Evolutionary conservation across 2,797 vertebrate species (phyloP).

Genomic region (Sebastes elongatus): DNA sequence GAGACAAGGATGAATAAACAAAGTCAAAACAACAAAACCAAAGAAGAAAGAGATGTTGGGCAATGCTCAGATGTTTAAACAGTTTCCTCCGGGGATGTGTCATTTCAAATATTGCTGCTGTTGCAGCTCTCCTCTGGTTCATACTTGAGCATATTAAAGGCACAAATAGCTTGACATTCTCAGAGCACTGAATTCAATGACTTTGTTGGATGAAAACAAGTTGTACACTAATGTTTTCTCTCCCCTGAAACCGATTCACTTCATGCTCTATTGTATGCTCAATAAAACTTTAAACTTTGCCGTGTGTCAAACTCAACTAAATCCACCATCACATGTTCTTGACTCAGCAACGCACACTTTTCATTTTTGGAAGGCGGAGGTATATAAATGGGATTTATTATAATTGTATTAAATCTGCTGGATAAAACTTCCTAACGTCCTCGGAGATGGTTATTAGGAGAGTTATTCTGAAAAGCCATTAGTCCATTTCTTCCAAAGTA

Average conservation of each 20-base stretch:
- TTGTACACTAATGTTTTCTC: slow-evolving; percentile 32
- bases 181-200: slow-evolving; percentile 49
- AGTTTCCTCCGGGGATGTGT: slow-evolving; percentile 62
- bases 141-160: slow-evolving; percentile 60
- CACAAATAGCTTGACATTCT: slow-evolving; percentile 57
- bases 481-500: slow-evolving; percentile 44
- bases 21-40: slow-evolving; percentile 74
- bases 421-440: slow-evolving; percentile 29
- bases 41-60: slow-evolving; percentile 67
- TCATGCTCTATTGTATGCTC: slow-evolving; percentile 37
- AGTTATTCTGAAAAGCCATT: slow-evolving; percentile 47
- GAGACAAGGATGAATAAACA: slow-evolving; percentile 79
- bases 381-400: slow-evolving; percentile 33
- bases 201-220: slow-evolving; percentile 52
- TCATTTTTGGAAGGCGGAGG: not conserved
- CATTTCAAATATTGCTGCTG: slow-evolving; percentile 60
- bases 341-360: slow-evolving; percentile 15
- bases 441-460: slow-evolving; percentile 34
- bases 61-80: slow-evolving; percentile 69
- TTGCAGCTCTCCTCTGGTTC: slow-evolving; percentile 40
- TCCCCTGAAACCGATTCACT: slow-evolving; percentile 29
- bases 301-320: slow-evolving; percentile 16
- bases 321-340: slow-evolving; percentile 1
- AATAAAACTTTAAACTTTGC: slow-evolving; percentile 50
- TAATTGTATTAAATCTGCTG: slow-evolving; percentile 17